Evolutionary conservation across 2,797 vertebrate species (phyloP).

Genomic region (Galagoides demidoff): DNA sequence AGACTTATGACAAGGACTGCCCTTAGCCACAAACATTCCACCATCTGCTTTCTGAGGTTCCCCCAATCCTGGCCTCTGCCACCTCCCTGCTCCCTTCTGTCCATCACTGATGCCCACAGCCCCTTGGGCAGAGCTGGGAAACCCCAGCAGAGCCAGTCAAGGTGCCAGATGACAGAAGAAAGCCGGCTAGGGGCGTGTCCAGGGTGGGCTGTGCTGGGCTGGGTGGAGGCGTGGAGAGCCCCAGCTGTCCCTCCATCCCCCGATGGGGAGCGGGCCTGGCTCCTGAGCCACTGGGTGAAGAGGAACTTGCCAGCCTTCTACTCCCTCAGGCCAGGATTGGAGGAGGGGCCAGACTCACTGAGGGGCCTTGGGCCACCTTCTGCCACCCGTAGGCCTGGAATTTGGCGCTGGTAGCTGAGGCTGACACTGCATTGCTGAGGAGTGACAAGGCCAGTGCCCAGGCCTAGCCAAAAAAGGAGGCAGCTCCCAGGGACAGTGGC

Average conservation of each 20-base stretch:
- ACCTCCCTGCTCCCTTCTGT: not conserved
- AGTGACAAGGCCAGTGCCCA: constrained; percentile 65
- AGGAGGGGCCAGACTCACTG: not conserved
- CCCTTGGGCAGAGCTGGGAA: not conserved
- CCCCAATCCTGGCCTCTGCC: not conserved
- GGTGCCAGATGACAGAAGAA: constrained; percentile 37
- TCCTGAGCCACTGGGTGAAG: not conserved
- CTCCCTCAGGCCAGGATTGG: not conserved
- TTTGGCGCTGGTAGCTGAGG: constrained; percentile 69
- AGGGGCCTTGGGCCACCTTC: constrained; percentile 62
- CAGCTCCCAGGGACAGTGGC: constrained; percentile 63
- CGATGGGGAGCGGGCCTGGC: not conserved
- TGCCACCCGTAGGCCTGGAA: constrained; percentile 65
- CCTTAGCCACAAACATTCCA: constrained; percentile 53
- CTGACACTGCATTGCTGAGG: constrained; percentile 78
- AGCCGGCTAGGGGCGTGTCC: constrained; percentile 54
- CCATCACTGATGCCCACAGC: not conserved
- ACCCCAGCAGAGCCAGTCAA: constrained; percentile 19
- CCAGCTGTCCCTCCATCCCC: not conserved
- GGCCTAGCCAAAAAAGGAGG: constrained; percentile 76
- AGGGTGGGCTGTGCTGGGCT: not conserved
- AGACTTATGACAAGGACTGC: constrained; percentile 64
- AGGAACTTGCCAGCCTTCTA: not conserved
- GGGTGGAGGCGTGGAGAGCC: not conserved
- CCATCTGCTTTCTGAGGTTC: constrained; percentile 49